Conservation (phyloP, 2,888 invertebrate genomes). For the Lydus trimaculatus region DNA sequence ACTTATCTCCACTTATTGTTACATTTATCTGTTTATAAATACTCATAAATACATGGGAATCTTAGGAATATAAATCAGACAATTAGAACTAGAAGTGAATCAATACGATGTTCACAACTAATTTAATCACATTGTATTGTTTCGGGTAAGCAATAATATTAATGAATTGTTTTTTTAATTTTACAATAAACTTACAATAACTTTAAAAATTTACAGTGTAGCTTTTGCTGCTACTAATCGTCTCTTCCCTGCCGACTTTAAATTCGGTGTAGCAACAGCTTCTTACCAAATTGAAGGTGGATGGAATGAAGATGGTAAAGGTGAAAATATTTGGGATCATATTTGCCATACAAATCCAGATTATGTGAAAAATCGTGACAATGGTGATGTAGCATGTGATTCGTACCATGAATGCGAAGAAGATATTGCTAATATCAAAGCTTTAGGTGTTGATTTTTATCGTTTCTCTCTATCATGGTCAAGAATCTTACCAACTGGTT, state of each 20-base stretch:
- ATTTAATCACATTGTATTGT: background rate
- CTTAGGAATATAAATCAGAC: no score
- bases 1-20: no score
- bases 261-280: slow-evolving; percentile 43
- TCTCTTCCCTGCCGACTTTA: slow-evolving; percentile 23
- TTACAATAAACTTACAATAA: background rate
- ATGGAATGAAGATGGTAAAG: slow-evolving; percentile 60
- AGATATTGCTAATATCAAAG: slow-evolving; percentile 61
- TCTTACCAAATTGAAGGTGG: slow-evolving; percentile 49
- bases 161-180: no score
- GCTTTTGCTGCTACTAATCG: no score
- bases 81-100: no score
- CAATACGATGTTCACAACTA: background rate
- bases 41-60: no score
- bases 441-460: slow-evolving; percentile 61
- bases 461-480: slow-evolving; percentile 48
- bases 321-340: slow-evolving; percentile 73
- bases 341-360: slow-evolving; percentile 65
- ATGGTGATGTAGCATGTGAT: slow-evolving; percentile 70
- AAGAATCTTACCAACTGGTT: background rate
- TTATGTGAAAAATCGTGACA: slow-evolving; percentile 62
- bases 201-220: background rate
- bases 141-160: background rate
- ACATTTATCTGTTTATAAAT: no score
- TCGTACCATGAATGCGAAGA: slow-evolving; percentile 69